Evolutionary conservation across 2,888 invertebrate species (phyloP).

Genomic region (Phasia obesa): DNA sequence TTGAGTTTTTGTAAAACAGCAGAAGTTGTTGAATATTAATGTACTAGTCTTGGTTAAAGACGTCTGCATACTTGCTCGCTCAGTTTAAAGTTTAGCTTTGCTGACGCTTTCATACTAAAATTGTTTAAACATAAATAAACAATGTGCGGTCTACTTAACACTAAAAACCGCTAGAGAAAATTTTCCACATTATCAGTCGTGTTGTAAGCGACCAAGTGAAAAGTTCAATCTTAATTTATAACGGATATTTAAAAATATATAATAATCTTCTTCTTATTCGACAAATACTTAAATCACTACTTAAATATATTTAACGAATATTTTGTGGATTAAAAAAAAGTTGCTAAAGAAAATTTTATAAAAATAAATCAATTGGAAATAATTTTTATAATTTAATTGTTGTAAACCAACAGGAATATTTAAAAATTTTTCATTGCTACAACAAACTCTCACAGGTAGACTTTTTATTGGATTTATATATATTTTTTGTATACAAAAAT

Average conservation of each 20-base stretch:
- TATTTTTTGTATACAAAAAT: no score
- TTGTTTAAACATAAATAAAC: slow-evolving; percentile 47
- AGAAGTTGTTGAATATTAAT: neutral
- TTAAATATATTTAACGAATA: slow-evolving; percentile 16
- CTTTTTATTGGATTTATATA: neutral
- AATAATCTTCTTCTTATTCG: neutral
- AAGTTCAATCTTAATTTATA: slow-evolving; percentile 75
- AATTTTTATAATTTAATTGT: neutral
- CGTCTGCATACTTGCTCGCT: slow-evolving; percentile 12
- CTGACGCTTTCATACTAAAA: slow-evolving; percentile 45
- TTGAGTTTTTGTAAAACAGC: slow-evolving; percentile 18
- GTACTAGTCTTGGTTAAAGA: slow-evolving; percentile 3
- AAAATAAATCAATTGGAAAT: neutral
- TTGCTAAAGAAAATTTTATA: neutral
- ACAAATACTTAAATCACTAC: slow-evolving; percentile 1
- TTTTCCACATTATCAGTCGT: slow-evolving; percentile 78
- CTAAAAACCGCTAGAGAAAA: slow-evolving; percentile 80
- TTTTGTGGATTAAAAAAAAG: slow-evolving; percentile 24
- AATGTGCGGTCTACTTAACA: slow-evolving; percentile 71
- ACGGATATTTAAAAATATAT: slow-evolving; percentile 68
- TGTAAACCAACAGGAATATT: slow-evolving; percentile 31
- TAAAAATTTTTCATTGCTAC: slow-evolving; percentile 11
- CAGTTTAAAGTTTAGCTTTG: slow-evolving; percentile 20
- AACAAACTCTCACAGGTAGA: slow-evolving; percentile 51
- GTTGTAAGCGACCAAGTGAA: slow-evolving; percentile 71